Conservation (phyloP, 2,797 vertebrate species). For the Sardinella longiceps region DNA sequence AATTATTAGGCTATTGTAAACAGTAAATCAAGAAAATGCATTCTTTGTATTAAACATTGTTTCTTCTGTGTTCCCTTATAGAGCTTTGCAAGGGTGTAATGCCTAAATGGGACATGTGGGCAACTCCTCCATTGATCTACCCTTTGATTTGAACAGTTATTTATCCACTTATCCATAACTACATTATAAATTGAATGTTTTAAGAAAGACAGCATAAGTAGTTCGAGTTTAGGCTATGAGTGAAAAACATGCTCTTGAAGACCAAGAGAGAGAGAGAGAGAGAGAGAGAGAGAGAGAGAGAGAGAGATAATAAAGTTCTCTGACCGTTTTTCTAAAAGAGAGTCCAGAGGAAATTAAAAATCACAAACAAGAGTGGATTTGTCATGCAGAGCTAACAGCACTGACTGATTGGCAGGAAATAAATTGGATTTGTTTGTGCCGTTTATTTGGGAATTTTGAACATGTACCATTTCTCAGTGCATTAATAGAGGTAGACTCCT, state of each 20-base stretch:
- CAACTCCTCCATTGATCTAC: too few relatives aligned
- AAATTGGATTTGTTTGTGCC: slow-evolving; percentile 2
- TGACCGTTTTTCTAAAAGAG: neutral
- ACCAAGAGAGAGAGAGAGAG: neutral
- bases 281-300: neutral
- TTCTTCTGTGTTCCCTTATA: too few relatives aligned
- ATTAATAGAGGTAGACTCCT: neutral
- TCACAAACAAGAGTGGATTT: neutral
- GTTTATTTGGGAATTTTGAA: neutral
- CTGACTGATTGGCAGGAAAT: neutral
- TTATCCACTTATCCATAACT: too few relatives aligned
- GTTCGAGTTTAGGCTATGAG: neutral
- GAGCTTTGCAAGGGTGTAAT: too few relatives aligned
- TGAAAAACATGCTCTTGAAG: neutral
- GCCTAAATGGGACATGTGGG: too few relatives aligned
- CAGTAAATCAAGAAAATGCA: too few relatives aligned
- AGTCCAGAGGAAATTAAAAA: neutral
- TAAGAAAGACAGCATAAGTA: too few relatives aligned
- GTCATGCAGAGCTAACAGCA: neutral
- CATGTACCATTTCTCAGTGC: neutral
- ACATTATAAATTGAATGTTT: too few relatives aligned
- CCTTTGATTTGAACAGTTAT: too few relatives aligned
- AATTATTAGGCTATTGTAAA: too few relatives aligned
- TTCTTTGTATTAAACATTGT: too few relatives aligned
- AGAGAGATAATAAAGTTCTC: neutral